Evolutionary conservation across 2,888 invertebrate genomes (phyloP), one percentile per base, ranked within the genome.

Genomic region (Andrena dorsata): DNA sequence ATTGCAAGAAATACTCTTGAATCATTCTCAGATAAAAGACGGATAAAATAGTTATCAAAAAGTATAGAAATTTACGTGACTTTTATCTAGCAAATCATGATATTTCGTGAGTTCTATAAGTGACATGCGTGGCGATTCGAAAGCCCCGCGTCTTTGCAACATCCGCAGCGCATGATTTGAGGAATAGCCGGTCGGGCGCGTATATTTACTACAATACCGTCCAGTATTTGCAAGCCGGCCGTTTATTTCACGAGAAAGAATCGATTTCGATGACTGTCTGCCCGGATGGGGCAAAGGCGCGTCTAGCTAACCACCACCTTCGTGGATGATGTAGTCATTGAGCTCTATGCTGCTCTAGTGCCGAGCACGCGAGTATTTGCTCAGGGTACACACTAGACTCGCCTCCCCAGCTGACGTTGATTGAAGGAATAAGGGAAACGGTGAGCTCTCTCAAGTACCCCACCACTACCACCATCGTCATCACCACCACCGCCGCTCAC

Each of bases 351-450:
- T 90, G 91, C 89, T 91, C 90, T 91, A 91, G 90, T 89, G 89
- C 89, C 89, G 90, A 90, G 91, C 89, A 91, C 89, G 91, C 89
- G 90, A 92, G 92, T 93, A 93, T 93, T 94, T 94, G 93, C 93
- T 81, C 91, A 90, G 89, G 90, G 92, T 90, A 93, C 93, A 94
- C 93, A 93, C 93, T 93, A 93, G 92, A 92, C 93, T 91, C 90
- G 90, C 90, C 91, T 92, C 92, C 93, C 93, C 90, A 91, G 93
- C 93, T 93, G 93, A 94, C 94, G 93, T 93, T 94, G 93, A 93
- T 93, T 93, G 94, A 93, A 94, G 93, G 92, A 93, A 93, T 93
- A 93, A 93, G 93, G 93, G 93, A 94, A 93, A 93, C 92, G 92
- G 90, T 87, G 90, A 92, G 91, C 90, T 90, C 91, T 88, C 92